phyloP scores from a whole-genome alignment of 2,888 invertebrate species.

The Dusona sp. region DNA sequence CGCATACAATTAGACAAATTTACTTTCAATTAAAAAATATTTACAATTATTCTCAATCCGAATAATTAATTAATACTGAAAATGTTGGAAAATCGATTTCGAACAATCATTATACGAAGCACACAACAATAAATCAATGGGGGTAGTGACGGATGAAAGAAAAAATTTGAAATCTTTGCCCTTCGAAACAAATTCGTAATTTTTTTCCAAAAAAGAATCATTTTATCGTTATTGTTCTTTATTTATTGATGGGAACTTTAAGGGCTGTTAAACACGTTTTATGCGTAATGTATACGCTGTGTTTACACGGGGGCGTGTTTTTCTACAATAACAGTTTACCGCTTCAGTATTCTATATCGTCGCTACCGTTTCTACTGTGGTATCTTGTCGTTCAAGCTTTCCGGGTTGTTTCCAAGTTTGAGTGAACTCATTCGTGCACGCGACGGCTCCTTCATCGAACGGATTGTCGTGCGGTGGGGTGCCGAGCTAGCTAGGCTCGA shows the following conservation, averaged over 20 bases:
- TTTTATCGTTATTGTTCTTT: not conserved
- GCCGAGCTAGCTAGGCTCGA: constrained; percentile 19
- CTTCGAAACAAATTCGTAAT: not conserved
- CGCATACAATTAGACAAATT: too few relatives aligned
- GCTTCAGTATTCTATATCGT: not conserved
- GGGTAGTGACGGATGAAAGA: not conserved
- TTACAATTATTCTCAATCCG: not conserved
- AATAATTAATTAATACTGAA: not conserved
- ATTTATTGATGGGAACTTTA: not conserved
- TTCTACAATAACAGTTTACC: constrained; percentile 7
- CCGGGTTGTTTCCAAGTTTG: constrained; percentile 56
- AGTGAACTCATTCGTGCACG: constrained; percentile 35
- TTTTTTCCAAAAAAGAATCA: not conserved
- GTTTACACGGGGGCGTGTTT: not conserved
- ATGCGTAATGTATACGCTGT: too few relatives aligned
- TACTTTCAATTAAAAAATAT: too few relatives aligned
- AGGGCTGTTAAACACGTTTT: not conserved
- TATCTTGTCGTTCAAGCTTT: constrained; percentile 52
- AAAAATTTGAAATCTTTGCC: not conserved
- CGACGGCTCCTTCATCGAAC: constrained; percentile 29
- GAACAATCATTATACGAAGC: not conserved
- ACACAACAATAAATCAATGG: not conserved
- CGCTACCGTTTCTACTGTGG: constrained; percentile 18
- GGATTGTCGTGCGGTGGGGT: constrained; percentile 21
- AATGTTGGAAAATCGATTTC: not conserved